Base-by-base conservation (phyloP, 2,797 vertebrate species). In the Pipistrellus pipistrellus region DNA sequence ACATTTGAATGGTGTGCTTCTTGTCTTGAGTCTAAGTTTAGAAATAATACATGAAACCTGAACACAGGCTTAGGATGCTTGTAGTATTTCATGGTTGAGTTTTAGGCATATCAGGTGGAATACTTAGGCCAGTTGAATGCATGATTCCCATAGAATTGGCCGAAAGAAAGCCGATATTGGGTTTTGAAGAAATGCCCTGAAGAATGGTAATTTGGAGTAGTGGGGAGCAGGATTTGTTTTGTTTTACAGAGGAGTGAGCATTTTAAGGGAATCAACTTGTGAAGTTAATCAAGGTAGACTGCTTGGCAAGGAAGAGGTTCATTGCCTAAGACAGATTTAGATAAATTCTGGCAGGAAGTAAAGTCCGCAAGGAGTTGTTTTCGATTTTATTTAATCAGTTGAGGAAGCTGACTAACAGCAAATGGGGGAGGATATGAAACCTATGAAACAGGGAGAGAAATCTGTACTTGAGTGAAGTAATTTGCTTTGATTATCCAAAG, bases 351-450 rank as follows among this genome's bases (percentile, higher is more conserved):
- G 69, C 84, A 95, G 82, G 66, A 86, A 88, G 51, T 11, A 64
- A 59, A 89, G 82, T 78, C 48, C 84, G 89, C 87, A 85, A 53
- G 84, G 55, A 91, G 44, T 51, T 1, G 1, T 91, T 97, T 94
- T 87, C 91, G 82, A 88, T 88, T 95, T 87, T 51, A 94, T 94
- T 93, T 94, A 85, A 94, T 95, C 93, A 90, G 66, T 68, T 84
- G 88, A 89, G 83, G 84, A 93, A 93, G 68, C 92, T 55, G 11
- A 53, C 62, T 38, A 41, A 69, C 51, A 92, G 55, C 21, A 57
- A 93, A 41, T 6, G 6, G 32, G 41, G 73, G 38, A 89, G 21
- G 32, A 66, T 93, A 87, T 51, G 35, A 30, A 91, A 92, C 85
- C 62, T 96, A 64, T 83, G 92, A 96, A 59, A 83, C 8, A 88